Evolutionary conservation across 2,797 vertebrate genomes (phyloP), one percentile per base, ranked within the genome.

Genomic region (Miichthys miiuy): DNA sequence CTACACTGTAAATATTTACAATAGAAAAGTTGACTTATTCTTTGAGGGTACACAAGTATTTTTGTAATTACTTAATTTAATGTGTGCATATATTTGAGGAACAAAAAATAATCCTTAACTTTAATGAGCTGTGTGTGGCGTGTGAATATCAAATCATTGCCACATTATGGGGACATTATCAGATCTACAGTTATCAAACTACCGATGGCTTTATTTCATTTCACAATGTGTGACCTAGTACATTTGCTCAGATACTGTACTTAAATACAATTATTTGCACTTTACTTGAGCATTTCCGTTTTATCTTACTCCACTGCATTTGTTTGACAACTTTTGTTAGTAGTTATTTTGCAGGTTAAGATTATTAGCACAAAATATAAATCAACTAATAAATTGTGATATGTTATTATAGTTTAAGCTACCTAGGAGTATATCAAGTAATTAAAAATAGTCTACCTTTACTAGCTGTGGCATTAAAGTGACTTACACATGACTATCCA

Each of bases 171-270:
- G 65, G 11, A 72, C 8, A 61, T 65, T 10, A n/a, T 70, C 38
- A 56, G 30, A 63, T 65, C 68, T 63, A 21, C 42, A 25, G 12
- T 20, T 41, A 68, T 52, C 51, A 20, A 25, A 56, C 38, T 34
- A 51, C 42, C 41, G 30, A 48, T 8, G 78, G 50, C 47, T 60
- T 82, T 74, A 78, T 74, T 76, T 55, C 48, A 71, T 75, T 71
- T 83, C 68, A 65, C 9, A 44, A 27, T 30, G n/a, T 34, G 41
- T 57, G 54, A 61, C 77, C 18, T 70, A 25, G 23, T 16, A 25
- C 21, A 25, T 54, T 54, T 25, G 3, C 23, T 52, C 51, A 23
- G 23, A 12, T 52, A 23, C 51, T 16, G 50, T 51, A 51, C 1
- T 30, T 17, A 54, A 25, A n/a, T 54, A 7, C 14, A 27, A 8